phyloP scores from a whole-genome alignment of 2,888 invertebrate genomes.

The Mimumesa dahlbomi region DNA sequence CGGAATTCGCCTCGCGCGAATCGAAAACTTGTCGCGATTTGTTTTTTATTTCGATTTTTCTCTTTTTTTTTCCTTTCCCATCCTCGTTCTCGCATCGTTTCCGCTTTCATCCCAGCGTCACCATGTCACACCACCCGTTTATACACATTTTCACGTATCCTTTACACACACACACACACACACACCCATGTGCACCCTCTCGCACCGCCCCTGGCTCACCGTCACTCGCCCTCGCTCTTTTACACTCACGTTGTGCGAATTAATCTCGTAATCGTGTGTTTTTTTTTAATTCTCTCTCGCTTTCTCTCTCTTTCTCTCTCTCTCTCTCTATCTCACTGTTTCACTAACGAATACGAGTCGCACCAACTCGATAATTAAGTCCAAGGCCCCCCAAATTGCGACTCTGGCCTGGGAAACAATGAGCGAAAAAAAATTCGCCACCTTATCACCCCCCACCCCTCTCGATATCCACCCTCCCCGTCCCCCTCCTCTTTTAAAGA shows the following conservation, averaged over 20 bases:
- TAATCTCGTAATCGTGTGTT: not conserved
- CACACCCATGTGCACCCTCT: slow-evolving; percentile 4
- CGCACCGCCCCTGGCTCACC: too few species aligned
- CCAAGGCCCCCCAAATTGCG: slow-evolving; percentile 56
- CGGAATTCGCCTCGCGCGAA: slow-evolving; percentile 40
- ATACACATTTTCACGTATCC: too few species aligned
- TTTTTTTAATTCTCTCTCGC: too few species aligned
- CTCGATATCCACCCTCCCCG: not conserved
- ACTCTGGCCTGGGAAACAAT: slow-evolving; percentile 52
- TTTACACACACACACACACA: slow-evolving; percentile 1
- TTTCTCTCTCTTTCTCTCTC: slow-evolving; percentile 4
- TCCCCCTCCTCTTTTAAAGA: not conserved
- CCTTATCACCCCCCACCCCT: too few species aligned
- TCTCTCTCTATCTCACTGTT: slow-evolving; percentile 9
- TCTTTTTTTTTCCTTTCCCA: slow-evolving; percentile 4
- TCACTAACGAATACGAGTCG: slow-evolving; percentile 31
- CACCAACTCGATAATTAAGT: slow-evolving; percentile 45
- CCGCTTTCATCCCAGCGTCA: not conserved
- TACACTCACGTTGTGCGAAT: not conserved
- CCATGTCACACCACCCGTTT: not conserved
- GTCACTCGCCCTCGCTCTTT: not conserved
- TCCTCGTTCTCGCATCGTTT: not conserved
- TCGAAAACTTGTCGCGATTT: too few species aligned
- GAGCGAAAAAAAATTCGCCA: too few species aligned
- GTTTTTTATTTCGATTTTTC: too few species aligned